A percentile compares a stretch with the other conserved stretches of the same genome.
These are phyloP conservation scores for Enteromius anoplus DNA, from an alignment of 2,797 vertebrate species.

Conservation along the genomic window DNA sequence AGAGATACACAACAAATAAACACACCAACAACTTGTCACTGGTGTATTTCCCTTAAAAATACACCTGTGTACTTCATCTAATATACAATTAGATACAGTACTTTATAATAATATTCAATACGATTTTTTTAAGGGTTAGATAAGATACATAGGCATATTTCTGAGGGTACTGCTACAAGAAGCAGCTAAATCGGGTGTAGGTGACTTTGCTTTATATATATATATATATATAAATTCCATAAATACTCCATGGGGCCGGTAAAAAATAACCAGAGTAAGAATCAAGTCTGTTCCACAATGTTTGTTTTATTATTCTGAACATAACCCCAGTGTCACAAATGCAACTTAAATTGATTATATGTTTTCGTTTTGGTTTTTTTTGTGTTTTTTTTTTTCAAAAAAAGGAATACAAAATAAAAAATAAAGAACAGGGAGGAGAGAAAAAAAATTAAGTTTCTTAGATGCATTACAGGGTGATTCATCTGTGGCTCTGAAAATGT, in stretches of 20 bases:
- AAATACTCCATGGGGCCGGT: neutral
- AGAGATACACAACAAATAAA: neutral
- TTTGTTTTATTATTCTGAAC: constrained; percentile 62
- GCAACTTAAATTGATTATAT: constrained; percentile 56
- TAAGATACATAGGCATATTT: neutral
- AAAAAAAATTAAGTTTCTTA: constrained; percentile 25
- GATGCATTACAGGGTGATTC: constrained; percentile 44
- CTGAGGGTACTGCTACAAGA: neutral
- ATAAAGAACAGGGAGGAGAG: constrained; percentile 29
- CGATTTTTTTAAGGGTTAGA: neutral
- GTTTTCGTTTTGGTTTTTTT: neutral
- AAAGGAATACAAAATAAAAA: neutral
- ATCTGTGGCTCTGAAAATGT: constrained; percentile 28
- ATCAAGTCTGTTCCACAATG: constrained; percentile 53
- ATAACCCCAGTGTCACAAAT: constrained; percentile 58
- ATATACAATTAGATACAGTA: neutral
- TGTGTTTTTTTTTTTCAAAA: too few species aligned
- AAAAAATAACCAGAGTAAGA: constrained; percentile 17
- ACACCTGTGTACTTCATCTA: neutral
- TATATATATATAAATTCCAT: neutral
- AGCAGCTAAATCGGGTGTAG: neutral
- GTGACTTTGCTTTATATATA: neutral
- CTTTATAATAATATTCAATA: neutral
- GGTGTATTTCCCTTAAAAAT: neutral
- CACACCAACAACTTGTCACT: neutral